Evolutionary conservation across 2,797 vertebrate species (phyloP).

Genomic region (Acipenser transmontanus): DNA sequence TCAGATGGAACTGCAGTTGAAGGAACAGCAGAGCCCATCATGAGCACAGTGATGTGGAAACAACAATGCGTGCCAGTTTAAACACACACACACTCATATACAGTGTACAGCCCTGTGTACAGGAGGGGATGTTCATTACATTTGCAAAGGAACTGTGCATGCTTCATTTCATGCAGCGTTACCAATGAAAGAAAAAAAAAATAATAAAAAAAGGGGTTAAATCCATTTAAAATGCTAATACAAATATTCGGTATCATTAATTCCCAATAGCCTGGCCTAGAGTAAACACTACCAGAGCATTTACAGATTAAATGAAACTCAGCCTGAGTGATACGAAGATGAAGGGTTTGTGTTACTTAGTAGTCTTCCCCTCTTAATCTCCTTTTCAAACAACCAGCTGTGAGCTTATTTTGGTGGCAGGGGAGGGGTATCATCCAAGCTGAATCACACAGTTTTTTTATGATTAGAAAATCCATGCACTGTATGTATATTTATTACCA

Average conservation of each 20-base stretch:
- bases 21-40: background rate
- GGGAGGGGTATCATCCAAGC: too few relatives aligned
- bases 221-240: background rate
- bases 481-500: too few relatives aligned
- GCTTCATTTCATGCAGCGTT: too few relatives aligned
- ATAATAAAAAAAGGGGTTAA: background rate
- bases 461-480: too few relatives aligned
- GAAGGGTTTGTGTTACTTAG: background rate
- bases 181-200: too few relatives aligned
- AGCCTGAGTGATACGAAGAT: background rate
- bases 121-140: too few relatives aligned
- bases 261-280: constrained; percentile 3
- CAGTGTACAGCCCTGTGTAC: too few relatives aligned
- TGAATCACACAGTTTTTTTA: too few relatives aligned
- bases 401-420: too few relatives aligned
- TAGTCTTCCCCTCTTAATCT: background rate
- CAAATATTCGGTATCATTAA: background rate
- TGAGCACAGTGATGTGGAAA: background rate
- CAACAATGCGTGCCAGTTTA: background rate
- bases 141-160: too few relatives aligned
- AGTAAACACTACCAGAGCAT: background rate
- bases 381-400: too few relatives aligned
- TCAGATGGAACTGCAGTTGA: background rate
- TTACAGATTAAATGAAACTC: constrained; percentile 4
- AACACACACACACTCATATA: too few relatives aligned